phyloP scores from a whole-genome alignment of 2,797 vertebrate species.

The Malurus splendens region DNA sequence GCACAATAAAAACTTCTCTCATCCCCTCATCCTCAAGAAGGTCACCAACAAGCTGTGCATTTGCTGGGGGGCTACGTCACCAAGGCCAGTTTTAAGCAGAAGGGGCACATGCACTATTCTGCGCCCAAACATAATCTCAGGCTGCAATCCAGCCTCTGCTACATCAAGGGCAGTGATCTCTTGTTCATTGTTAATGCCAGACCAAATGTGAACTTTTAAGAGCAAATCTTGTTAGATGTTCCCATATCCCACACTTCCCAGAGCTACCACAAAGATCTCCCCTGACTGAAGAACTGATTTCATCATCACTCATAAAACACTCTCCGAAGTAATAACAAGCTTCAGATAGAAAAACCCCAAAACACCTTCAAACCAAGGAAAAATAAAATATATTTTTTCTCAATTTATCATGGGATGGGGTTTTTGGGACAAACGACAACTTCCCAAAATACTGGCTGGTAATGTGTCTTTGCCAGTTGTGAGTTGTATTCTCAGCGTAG shows the following conservation, averaged over 20 bases:
- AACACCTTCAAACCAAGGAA: background rate
- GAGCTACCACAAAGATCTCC: slow-evolving; percentile 9
- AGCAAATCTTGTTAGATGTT: background rate
- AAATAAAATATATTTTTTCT: background rate
- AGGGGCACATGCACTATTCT: background rate
- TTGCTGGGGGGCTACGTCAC: background rate
- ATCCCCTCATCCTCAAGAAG: background rate
- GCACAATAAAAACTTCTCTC: background rate
- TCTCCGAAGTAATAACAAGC: background rate
- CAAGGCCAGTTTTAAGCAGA: background rate
- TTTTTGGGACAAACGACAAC: background rate
- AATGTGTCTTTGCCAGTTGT: background rate
- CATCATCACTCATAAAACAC: background rate
- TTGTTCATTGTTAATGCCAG: background rate
- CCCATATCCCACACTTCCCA: background rate
- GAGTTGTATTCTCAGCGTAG: background rate
- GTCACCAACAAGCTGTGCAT: background rate
- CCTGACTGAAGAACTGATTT: background rate
- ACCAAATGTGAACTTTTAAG: background rate
- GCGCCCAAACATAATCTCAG: background rate
- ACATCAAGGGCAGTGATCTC: rapidly evolving
- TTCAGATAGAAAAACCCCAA: background rate
- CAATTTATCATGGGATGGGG: background rate
- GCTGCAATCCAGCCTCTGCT: background rate
- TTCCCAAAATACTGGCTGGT: slow-evolving; percentile 3